phyloP scores from a whole-genome alignment of 2,797 vertebrate genomes.

The Microctenopoma lineatum region DNA sequence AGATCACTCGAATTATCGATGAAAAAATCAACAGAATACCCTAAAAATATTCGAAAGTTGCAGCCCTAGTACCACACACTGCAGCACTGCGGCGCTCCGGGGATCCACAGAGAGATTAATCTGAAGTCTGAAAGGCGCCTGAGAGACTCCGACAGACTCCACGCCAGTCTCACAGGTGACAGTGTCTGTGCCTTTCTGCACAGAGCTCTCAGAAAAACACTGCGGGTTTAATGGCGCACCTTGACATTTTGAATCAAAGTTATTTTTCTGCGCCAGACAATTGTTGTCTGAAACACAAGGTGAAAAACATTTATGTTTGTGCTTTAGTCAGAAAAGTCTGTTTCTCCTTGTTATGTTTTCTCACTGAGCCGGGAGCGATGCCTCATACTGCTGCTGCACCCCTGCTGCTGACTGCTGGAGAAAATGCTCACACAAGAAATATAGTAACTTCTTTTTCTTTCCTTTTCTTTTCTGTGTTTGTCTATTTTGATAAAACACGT shows the following conservation, averaged over 20 bases:
- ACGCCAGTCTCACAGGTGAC: neutral
- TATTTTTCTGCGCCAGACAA: constrained; percentile 22
- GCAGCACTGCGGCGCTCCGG: too few species aligned
- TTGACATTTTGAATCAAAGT: constrained; percentile 38
- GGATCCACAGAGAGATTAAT: too few species aligned
- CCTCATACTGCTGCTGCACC: neutral
- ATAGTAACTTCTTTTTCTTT: neutral
- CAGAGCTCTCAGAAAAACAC: constrained; percentile 21
- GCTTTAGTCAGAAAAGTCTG: constrained; percentile 2
- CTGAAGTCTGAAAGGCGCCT: neutral
- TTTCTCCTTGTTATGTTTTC: constrained; percentile 26
- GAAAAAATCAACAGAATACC: too few species aligned
- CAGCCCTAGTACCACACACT: too few species aligned
- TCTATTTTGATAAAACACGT: neutral
- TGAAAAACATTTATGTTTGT: constrained; percentile 16
- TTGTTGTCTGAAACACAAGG: constrained; percentile 16
- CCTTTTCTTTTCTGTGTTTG: neutral
- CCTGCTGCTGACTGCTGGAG: neutral
- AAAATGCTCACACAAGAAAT: neutral
- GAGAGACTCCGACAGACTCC: neutral
- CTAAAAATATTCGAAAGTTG: too few species aligned
- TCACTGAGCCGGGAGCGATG: constrained; percentile 3
- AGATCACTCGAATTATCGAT: too few species aligned
- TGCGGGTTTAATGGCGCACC: constrained; percentile 28
- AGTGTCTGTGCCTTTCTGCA: neutral